Conservation (phyloP, 2,113 vertebrate species). For the Myrmophylax atrothorax region DNA sequence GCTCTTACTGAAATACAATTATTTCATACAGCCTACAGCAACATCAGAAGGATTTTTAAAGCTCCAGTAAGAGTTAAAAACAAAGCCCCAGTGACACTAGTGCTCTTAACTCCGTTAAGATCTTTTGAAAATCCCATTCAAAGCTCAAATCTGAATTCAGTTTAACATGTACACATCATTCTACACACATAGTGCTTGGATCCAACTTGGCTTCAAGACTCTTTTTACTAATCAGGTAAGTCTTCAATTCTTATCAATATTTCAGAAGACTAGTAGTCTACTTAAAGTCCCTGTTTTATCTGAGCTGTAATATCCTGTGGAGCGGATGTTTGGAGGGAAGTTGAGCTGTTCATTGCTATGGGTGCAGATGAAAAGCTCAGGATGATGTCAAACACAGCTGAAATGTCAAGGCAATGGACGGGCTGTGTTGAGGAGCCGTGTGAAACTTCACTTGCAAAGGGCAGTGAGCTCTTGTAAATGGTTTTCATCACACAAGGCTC, state of each 20-base stretch:
- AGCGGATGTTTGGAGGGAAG: background rate
- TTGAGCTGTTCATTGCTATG: background rate
- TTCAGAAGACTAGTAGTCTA: background rate
- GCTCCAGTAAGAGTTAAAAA: background rate
- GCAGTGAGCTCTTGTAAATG: background rate
- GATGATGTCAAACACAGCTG: background rate
- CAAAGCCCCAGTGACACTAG: background rate
- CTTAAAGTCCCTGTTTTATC: background rate
- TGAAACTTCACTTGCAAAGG: background rate
- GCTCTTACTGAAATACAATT: background rate
- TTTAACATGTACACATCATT: background rate
- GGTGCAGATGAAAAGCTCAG: background rate
- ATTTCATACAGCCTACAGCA: background rate
- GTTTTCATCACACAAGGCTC: background rate
- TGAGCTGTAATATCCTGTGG: background rate
- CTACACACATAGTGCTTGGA: background rate
- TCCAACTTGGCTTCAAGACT: background rate
- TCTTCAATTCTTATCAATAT: background rate
- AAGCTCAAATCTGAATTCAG: background rate
- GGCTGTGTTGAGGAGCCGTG: background rate
- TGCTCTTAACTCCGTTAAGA: background rate
- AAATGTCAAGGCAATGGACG: background rate
- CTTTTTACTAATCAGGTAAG: background rate
- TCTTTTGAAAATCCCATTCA: background rate
- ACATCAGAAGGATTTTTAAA: background rate